Base-by-base conservation (phyloP, 2,888 invertebrate species). In the Melieria picta region DNA sequence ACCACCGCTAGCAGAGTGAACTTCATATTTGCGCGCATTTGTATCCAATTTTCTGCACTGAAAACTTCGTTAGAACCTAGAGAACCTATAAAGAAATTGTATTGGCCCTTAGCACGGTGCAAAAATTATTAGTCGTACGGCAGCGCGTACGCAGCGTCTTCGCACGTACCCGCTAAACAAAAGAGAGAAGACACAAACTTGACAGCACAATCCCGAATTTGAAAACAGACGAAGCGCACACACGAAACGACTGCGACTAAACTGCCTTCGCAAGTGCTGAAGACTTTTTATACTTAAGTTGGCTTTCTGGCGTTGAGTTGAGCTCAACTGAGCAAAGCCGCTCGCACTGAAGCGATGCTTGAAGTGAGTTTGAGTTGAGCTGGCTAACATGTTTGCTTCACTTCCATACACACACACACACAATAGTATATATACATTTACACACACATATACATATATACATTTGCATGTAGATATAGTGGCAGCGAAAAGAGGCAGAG, bases 81-180 rank as follows among this genome's bases (percentile, higher is more conserved):
- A 30, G 30, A 30, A 30, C 30, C 30, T 30, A 30, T 3, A 30
- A 30, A 30, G 30, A 30, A 30, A 30, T 30, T 3, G 30, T 30
- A 30, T 30, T 30, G 30, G 30, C 30, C 30, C 30, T 30, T 30
- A 30, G 30, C 30, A 30, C 30, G 30, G 30, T 30, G 30, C 2
- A 30, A 30, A 30, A 30, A 30, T 3, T 2, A 30, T 30, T 30
- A 2, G 30, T 30, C 2, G 30, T 30, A 30, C 30, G 30, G 77
- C 68, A 81, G 71, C 16, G 76, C 71, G 74, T 79, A 80, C 74
- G 81, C 80, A 84, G 84, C 84, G 66, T 64, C 80, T 74, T 16
- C 48, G 69, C 46, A n/a, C n/a, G 43, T 11, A 58, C 10, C 4
- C 43, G 13, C 4, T 30, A 58, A 60, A 60, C 66, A 7, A 60